These are phyloP conservation scores for Cydia amplana DNA, from an alignment of 1,140 invertebrate species.

Conservation along the genomic window DNA sequence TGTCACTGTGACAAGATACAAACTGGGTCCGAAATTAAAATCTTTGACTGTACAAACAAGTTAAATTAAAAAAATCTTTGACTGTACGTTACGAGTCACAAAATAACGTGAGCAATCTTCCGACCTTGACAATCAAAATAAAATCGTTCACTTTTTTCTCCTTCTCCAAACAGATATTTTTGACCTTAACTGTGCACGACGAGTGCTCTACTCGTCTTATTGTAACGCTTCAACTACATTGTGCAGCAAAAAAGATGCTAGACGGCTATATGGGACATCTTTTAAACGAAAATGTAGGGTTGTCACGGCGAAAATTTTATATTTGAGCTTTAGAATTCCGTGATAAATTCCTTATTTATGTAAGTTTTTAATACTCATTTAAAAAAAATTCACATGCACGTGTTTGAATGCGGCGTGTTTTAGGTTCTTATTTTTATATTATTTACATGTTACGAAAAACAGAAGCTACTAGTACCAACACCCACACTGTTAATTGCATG, in stretches of 20 bases:
- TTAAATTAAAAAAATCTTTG: too few species aligned
- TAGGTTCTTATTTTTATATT: too few species aligned
- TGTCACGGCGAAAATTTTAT: not conserved
- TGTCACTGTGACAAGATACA: too few species aligned
- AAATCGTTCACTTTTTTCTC: not conserved
- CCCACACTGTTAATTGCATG: too few species aligned
- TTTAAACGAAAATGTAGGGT: constrained; percentile 9
- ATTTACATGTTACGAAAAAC: too few species aligned
- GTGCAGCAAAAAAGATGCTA: not conserved
- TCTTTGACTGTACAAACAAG: not conserved
- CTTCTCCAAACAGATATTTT: not conserved
- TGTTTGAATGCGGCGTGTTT: too few species aligned
- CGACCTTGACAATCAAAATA: not conserved
- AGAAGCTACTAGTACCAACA: too few species aligned
- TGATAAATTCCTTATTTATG: too few species aligned
- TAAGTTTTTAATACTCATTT: too few species aligned
- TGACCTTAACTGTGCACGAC: not conserved
- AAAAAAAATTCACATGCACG: too few species aligned
- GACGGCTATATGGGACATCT: constrained; percentile 8
- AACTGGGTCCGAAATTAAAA: too few species aligned
- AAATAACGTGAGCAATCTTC: not conserved
- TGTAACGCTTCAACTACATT: not conserved
- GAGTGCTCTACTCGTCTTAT: not conserved
- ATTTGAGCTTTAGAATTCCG: too few species aligned
- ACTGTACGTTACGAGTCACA: not conserved